Evolutionary conservation across 2,888 invertebrate genomes (phyloP).

Genomic region (Sialis lutaria): DNA sequence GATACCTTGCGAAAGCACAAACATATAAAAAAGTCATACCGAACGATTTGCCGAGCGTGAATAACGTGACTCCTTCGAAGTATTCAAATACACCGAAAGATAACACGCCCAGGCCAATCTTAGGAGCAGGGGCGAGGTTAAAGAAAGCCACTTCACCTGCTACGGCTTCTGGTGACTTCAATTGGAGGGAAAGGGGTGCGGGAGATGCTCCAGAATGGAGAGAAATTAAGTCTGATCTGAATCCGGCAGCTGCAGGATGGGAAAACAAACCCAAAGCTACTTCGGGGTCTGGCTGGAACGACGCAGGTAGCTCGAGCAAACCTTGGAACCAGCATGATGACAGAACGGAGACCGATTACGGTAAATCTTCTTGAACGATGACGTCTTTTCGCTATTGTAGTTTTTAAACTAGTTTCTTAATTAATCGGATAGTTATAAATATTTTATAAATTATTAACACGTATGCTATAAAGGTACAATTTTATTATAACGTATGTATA

Average conservation of each 20-base stretch:
- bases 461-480: no score
- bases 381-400: neutral
- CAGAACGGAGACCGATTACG: constrained; percentile 23
- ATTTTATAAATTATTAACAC: no score
- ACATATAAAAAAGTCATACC: constrained; percentile 6
- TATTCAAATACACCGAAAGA: constrained; percentile 6
- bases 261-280: constrained; percentile 11
- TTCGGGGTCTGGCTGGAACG: constrained; percentile 11
- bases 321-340: constrained; percentile 26
- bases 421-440: no score
- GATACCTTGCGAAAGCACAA: constrained; percentile 4
- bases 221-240: constrained; percentile 6
- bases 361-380: neutral
- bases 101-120: constrained; percentile 20
- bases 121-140: constrained; percentile 20
- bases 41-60: neutral
- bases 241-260: constrained; percentile 12
- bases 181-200: constrained; percentile 12
- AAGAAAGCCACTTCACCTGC: constrained; percentile 13
- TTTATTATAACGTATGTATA: no score
- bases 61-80: neutral
- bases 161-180: constrained; percentile 6
- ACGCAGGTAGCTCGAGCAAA: constrained; percentile 11
- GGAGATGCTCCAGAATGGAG: constrained; percentile 2
- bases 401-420: neutral